phyloP scores from a whole-genome alignment of 2,888 invertebrate genomes.

The Hydriomena furcata region DNA sequence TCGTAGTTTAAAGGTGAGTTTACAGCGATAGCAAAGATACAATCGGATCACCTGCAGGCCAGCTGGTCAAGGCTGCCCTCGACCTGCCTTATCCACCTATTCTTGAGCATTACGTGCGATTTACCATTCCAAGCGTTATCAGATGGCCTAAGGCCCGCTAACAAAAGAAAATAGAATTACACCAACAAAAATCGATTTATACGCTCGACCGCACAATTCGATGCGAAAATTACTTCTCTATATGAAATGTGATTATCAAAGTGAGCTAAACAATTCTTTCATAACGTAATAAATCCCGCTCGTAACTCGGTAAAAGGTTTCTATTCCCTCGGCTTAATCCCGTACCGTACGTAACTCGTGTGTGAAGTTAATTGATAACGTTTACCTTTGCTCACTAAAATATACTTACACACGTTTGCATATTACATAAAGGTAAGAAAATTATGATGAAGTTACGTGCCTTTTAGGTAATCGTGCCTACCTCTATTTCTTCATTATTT shows the following conservation, averaged over 20 bases:
- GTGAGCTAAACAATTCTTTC: background rate
- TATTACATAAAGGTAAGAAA: constrained; percentile 9
- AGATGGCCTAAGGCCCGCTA: constrained; percentile 66
- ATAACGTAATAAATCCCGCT: background rate
- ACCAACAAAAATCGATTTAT: constrained; percentile 66
- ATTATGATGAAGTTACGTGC: background rate
- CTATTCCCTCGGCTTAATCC: constrained; percentile 1
- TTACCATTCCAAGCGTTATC: constrained; percentile 72
- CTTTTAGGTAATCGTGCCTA: background rate
- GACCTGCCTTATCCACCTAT: constrained; percentile 48
- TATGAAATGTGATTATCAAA: constrained; percentile 26
- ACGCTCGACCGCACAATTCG: constrained; percentile 45
- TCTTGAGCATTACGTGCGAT: constrained; percentile 76
- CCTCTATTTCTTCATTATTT: too few species aligned
- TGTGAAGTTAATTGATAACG: constrained; percentile 11
- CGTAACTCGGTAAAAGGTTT: constrained; percentile 8
- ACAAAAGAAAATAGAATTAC: constrained; percentile 67
- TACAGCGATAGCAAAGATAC: constrained; percentile 54
- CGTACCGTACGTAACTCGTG: background rate
- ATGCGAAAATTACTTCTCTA: constrained; percentile 37
- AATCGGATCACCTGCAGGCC: constrained; percentile 59
- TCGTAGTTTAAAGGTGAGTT: constrained; percentile 46
- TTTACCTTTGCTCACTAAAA: constrained; percentile 7
- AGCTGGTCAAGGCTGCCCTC: constrained; percentile 64
- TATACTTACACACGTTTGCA: constrained; percentile 16